Base-by-base conservation (phyloP, 2,113 vertebrate species). In the Platycercus adscitus region DNA sequence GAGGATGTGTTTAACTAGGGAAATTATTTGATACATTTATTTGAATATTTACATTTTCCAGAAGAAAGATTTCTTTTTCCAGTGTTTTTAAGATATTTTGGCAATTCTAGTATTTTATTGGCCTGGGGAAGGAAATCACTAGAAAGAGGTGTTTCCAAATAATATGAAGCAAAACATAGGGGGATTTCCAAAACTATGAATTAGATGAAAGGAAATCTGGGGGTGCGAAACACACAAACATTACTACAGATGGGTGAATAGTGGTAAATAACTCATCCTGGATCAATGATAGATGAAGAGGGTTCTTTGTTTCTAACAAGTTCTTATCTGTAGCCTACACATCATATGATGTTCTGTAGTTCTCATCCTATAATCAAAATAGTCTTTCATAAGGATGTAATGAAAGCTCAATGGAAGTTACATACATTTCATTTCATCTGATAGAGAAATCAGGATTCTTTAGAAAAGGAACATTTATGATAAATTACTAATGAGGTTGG, bases 401-500 rank as follows among this genome's bases (percentile, higher is more conserved):
- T 71, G 73, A 80, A 78, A 78, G 55, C 81, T 78, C 64, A 63
- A 81, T 86, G 72, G 58, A 94, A 93, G 50, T 80, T 94, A 49
- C 5, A 65, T 72, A 73, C 75, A n/a, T 81, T 91, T 93, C 10
- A 70, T 64, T 53, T 88, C 82, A 91, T 91, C 50, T 86, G 64
- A 73, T 63, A 3, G 2, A 69, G 41, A 82, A 82, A 91, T 91
- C 19, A 7, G 41, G 17, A 73, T 72, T 53, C 46, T 95, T 86
- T 63, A 66, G 56, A 79, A 80, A 90, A 91, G 43, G 68, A 88
- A 68, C 17, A 7, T 71, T 75, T 87, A 65, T 89, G 76, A 52
- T 70, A 86, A 88, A 84, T 86, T 75, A 21, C 69, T 88, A 81
- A 91, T 70, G 86, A 93, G 70, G 25, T 53, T 76, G 70, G 53